Base-by-base conservation (phyloP, 2,888 invertebrate genomes). In the Plagiodera versicolora region DNA sequence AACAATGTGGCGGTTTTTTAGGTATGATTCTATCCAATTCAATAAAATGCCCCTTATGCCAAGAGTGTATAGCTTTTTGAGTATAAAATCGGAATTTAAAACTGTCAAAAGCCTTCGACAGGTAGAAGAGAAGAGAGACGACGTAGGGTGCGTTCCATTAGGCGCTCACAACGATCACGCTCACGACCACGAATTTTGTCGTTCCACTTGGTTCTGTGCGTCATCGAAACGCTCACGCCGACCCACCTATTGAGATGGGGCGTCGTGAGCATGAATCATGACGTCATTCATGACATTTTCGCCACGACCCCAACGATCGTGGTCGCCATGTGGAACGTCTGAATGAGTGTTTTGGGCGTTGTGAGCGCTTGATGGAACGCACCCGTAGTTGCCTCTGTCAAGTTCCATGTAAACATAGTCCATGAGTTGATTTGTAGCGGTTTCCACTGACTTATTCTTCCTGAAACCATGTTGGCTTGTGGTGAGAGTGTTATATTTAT, bases 401-500 rank as follows among this genome's bases (percentile, higher is more conserved):
- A 54, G 45, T 54, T 54, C 44, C 6, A 11, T n/a, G 24, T 19
- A 54, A 11, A 45, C 54, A 45, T 20, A 45, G 45, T 20, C 24
- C 20, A 54, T 16, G n/a, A 54, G 24, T 44, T 54, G 11, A 19
- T 20, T 54, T 24, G 54, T 54, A 44, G 54, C 45, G n/a, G 54
- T 54, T 54, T 54, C 45, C 19, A 54, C 45, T 44, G 24, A 54
- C 28, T 54, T 45, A 14, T 20, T 54, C 44, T 10, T 54, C 24
- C 54, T 24, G 20, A 54, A 54, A 17, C 52, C 52, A 35, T 32
- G 52, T 35, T 52, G 52, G 19, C 8, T 24, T 24, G 24, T 24
- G 24, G 24, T 24, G 6, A 24, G 24, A 24, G 6, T 24, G 6
- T 24, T 24, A 24, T 24, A 32, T 32, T 32, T 32, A 32, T 32